These are phyloP conservation scores for Lamellibrachia satsuma DNA, from an alignment of 2,888 invertebrate species.

Conservation along the genomic window DNA sequence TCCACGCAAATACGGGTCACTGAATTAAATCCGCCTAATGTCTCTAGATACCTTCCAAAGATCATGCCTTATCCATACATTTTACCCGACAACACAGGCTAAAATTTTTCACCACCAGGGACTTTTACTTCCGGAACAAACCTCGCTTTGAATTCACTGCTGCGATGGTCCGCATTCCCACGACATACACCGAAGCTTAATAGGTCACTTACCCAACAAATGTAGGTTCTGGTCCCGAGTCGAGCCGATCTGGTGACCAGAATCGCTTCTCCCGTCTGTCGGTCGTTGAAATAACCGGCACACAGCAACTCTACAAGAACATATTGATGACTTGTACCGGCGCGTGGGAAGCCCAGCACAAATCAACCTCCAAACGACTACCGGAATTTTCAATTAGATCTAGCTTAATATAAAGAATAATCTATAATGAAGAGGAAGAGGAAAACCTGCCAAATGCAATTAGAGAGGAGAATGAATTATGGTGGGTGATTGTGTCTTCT, in stretches of 20 bases:
- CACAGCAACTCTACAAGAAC: not conserved
- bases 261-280: not conserved
- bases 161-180: no score
- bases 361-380: not conserved
- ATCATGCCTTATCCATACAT: no score
- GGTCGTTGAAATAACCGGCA: constrained; percentile 1
- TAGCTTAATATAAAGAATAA: not conserved
- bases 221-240: not conserved
- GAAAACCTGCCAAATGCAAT: no score
- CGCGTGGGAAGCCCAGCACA: not conserved
- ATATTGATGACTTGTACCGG: not conserved
- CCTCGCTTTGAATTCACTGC: no score
- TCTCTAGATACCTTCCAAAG: not conserved
- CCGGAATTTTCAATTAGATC: not conserved
- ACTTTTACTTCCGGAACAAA: no score
- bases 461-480: no score
- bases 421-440: no score
- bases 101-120: no score
- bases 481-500: no score
- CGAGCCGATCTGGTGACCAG: not conserved
- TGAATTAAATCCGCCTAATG: not conserved
- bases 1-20: not conserved
- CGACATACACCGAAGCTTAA: not conserved
- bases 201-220: not conserved
- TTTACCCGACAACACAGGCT: no score